Percentiles rank a stretch among this genome's conserved stretches.
Conservation (phyloP, 1,140 invertebrate species). For the Tetranychus cinnabarinus region DNA sequence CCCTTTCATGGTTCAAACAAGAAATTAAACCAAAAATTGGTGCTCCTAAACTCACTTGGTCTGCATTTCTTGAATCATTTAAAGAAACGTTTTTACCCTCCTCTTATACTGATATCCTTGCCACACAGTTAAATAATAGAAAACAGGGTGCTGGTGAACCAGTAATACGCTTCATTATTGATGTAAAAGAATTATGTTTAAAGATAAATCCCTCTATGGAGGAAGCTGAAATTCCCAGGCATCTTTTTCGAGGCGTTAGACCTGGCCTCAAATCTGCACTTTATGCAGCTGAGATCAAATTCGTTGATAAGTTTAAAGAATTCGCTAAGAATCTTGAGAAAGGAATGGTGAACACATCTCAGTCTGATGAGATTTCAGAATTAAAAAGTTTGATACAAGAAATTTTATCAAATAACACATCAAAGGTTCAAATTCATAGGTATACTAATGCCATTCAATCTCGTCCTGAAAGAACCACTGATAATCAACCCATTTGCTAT, state of each 20-base stretch:
- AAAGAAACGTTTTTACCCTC: not conserved
- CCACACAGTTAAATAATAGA: too few relatives aligned
- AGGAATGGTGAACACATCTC: not conserved
- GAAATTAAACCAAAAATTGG: not conserved
- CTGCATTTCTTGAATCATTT: not conserved
- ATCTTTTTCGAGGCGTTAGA: not conserved
- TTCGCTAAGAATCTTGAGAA: not conserved
- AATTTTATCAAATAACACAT: too few relatives aligned
- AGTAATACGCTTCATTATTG: not conserved
- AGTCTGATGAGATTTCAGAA: too few relatives aligned
- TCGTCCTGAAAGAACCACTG: too few relatives aligned
- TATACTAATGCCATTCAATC: too few relatives aligned
- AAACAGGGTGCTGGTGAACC: not conserved
- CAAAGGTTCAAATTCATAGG: too few relatives aligned
- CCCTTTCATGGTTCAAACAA: not conserved
- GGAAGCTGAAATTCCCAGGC: not conserved
- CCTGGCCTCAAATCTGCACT: not conserved
- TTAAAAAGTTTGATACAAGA: too few relatives aligned
- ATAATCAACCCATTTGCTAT: too few relatives aligned
- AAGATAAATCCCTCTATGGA: not conserved
- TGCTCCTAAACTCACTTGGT: not conserved
- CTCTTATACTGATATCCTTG: too few relatives aligned
- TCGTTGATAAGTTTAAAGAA: not conserved
- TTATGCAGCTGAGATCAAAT: not conserved
- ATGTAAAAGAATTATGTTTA: not conserved